Conservation (phyloP, 1,140 invertebrate genomes). For the Saccostrea glomerata region DNA sequence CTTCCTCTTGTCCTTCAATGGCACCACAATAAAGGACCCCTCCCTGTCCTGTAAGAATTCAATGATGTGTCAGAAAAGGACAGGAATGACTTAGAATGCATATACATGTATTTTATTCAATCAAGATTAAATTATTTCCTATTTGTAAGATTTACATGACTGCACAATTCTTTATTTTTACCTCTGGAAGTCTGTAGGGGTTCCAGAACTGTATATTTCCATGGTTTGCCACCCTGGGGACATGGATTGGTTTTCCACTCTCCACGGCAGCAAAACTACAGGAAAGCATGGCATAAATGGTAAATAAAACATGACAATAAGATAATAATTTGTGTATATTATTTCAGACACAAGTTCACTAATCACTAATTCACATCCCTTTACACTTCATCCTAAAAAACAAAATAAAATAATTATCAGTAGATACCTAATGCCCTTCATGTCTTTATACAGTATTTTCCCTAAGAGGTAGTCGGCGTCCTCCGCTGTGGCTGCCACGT, state of each 20-base stretch:
- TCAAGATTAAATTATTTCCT: no score
- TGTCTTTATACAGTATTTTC: slow-evolving; percentile 75
- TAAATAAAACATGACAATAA: not conserved
- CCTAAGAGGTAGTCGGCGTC: slow-evolving; percentile 76
- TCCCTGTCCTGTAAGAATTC: slow-evolving; percentile 69
- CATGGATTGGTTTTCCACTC: slow-evolving; percentile 77
- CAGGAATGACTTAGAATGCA: not conserved
- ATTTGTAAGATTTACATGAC: no score
- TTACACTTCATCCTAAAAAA: no score
- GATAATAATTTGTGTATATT: not conserved
- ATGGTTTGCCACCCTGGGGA: slow-evolving; percentile 76
- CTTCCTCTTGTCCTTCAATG: slow-evolving; percentile 77
- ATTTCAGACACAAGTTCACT: no score
- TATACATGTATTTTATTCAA: no score
- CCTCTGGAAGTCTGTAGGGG: slow-evolving; percentile 70
- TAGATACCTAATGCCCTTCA: slow-evolving; percentile 76
- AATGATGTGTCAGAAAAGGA: not conserved
- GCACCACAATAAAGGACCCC: slow-evolving; percentile 77
- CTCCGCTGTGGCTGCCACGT: slow-evolving; percentile 76
- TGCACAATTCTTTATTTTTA: slow-evolving; percentile 44
- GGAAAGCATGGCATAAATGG: not conserved
- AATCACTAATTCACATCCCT: no score
- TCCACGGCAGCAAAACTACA: slow-evolving; percentile 76
- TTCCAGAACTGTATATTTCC: slow-evolving; percentile 79
- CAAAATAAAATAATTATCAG: no score